phyloP scores from a whole-genome alignment of 2,113 vertebrate species.

The Onychorhynchus coronatus region DNA sequence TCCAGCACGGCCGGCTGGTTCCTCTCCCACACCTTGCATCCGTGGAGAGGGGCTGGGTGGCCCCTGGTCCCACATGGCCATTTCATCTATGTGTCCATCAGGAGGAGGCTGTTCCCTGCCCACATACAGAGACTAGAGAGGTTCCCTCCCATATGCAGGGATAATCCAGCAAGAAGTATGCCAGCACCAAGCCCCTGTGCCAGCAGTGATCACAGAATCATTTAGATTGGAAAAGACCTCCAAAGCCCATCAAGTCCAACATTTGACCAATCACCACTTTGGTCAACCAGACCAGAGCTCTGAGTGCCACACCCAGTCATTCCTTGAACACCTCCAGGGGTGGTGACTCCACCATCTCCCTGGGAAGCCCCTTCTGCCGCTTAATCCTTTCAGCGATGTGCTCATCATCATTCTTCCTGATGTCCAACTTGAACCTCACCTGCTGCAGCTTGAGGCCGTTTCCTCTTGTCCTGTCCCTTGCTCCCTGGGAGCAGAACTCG shows the following conservation, averaged over 20 bases:
- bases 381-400: neutral
- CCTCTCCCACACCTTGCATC: neutral
- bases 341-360: neutral
- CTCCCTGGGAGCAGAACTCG: neutral
- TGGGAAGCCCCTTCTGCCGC: neutral
- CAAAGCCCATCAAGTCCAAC: no score
- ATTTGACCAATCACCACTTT: no score
- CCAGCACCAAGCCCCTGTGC: neutral
- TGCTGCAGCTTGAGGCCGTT: neutral
- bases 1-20: rapidly evolving
- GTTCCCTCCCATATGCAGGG: rapidly evolving
- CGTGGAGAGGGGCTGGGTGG: neutral
- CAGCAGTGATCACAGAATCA: neutral
- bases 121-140: neutral
- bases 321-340: neutral
- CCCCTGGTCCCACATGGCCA: rapidly evolving
- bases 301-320: neutral
- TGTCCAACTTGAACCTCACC: neutral
- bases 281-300: neutral
- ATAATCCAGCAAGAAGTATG: neutral
- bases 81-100: rapidly evolving
- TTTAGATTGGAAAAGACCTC: neutral
- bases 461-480: neutral
- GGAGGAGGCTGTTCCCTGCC: neutral
- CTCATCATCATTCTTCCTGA: neutral